phyloP scores from a whole-genome alignment of 2,888 invertebrate genomes.

The Protophormia terraenovae region DNA sequence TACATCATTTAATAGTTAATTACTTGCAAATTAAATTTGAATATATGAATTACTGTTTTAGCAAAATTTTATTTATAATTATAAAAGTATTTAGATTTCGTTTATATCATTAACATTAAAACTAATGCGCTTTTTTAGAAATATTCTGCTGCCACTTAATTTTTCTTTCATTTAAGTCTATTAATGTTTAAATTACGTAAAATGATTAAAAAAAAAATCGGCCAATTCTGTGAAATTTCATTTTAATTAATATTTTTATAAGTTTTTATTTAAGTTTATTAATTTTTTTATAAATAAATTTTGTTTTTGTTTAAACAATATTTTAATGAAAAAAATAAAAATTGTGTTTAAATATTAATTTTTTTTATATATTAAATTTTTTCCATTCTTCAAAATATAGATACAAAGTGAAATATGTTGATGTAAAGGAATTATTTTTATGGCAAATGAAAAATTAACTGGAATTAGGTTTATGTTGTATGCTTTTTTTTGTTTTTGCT shows the following conservation, averaged over 20 bases:
- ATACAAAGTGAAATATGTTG: conserved; percentile 68
- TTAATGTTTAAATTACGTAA: not conserved
- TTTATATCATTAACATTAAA: too few species aligned
- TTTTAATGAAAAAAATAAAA: conserved; percentile 36
- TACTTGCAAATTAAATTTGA: too few species aligned
- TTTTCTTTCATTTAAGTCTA: conserved; percentile 27
- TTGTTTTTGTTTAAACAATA: conserved; percentile 63
- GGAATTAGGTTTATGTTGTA: conserved; percentile 68
- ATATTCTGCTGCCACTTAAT: not conserved
- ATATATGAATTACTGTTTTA: too few species aligned
- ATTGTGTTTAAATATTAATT: conserved; percentile 65
- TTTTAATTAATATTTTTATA: conserved; percentile 41
- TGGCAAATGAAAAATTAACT: conserved; percentile 14
- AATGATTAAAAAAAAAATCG: not conserved
- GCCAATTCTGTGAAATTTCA: conserved; percentile 27
- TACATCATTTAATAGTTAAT: too few species aligned
- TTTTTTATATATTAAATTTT: conserved; percentile 46
- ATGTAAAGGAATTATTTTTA: conserved; percentile 21
- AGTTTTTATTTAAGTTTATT: conserved; percentile 43
- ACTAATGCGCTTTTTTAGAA: too few species aligned
- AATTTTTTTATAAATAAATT: conserved; percentile 57
- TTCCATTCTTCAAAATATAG: conserved; percentile 46
- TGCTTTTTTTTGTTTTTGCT: conserved; percentile 41
- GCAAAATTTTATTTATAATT: too few species aligned
- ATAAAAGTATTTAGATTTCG: too few species aligned